These are phyloP conservation scores for Neria commutata DNA, from an alignment of 2,888 invertebrate genomes.

Conservation along the genomic window DNA sequence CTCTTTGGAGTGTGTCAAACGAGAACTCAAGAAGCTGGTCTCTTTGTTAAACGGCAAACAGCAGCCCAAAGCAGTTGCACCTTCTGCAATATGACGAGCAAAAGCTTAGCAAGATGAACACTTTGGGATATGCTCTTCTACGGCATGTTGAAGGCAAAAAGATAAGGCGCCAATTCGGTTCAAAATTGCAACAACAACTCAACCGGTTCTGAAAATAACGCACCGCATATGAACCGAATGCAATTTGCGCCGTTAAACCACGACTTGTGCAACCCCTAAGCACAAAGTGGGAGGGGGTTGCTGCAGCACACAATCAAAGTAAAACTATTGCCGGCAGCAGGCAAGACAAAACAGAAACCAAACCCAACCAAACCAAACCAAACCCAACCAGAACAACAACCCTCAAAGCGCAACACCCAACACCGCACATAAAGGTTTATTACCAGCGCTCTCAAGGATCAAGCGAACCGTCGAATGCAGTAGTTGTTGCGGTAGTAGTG, in stretches of 20 bases:
- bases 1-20: too few species aligned
- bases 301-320: constrained; percentile 11
- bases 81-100: not conserved
- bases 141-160: too few species aligned
- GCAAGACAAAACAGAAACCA: too few species aligned
- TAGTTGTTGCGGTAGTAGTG: not conserved
- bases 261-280: constrained; percentile 6
- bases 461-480: constrained; percentile 17
- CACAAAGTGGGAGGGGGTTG: constrained; percentile 10
- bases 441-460: constrained; percentile 28
- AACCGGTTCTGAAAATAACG: constrained; percentile 9
- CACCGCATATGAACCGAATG: constrained; percentile 12
- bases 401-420: constrained; percentile 26
- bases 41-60: not conserved
- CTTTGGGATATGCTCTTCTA: too few species aligned
- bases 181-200: too few species aligned
- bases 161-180: too few species aligned
- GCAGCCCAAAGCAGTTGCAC: not conserved
- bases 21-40: too few species aligned
- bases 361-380: constrained; percentile 29
- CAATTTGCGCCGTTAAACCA: constrained; percentile 16
- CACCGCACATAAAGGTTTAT: constrained; percentile 39
- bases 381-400: constrained; percentile 13
- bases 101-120: constrained; percentile 1
- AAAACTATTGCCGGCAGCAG: constrained; percentile 31